Conservation (phyloP, 2,888 invertebrate genomes). For the Eledona agricola region DNA sequence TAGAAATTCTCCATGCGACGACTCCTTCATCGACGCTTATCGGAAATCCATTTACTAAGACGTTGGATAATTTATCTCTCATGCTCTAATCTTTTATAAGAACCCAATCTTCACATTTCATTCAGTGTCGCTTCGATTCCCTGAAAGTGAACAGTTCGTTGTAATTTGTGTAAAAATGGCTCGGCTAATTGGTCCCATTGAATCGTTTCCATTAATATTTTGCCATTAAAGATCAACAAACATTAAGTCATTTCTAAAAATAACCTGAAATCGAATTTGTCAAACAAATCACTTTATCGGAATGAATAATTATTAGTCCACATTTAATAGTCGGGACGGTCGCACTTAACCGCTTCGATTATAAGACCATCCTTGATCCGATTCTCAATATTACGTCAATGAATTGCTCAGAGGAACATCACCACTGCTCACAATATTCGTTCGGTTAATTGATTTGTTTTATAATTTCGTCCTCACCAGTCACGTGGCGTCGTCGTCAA, state of each 20-base stretch:
- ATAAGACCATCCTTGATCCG: slow-evolving; percentile 45
- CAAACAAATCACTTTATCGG: slow-evolving; percentile 36
- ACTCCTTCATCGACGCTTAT: no score
- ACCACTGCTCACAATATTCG: slow-evolving; percentile 19
- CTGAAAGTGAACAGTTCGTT: no score
- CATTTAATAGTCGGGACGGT: slow-evolving; percentile 33
- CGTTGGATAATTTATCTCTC: no score
- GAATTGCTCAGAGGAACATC: slow-evolving; percentile 30
- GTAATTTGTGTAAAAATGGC: no score
- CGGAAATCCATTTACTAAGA: no score
- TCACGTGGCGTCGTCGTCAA: slow-evolving; percentile 29
- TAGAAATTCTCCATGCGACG: no score
- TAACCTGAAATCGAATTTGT: slow-evolving; percentile 37
- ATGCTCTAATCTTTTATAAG: no score
- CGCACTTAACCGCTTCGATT: slow-evolving; percentile 39
- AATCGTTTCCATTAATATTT: no score
- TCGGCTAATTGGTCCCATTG: no score
- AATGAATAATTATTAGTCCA: slow-evolving; percentile 38
- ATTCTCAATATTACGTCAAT: slow-evolving; percentile 48
- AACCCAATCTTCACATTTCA: no score
- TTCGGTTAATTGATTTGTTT: slow-evolving; percentile 33
- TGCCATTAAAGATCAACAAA: slow-evolving; percentile 42
- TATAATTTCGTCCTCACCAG: slow-evolving; percentile 24
- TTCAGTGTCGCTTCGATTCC: no score
- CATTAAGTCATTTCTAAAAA: slow-evolving; percentile 51